Percentiles rank a stretch among this genome's conserved stretches.
phyloP scores from a whole-genome alignment of 2,888 invertebrate genomes.

The Apodemia hepburni region DNA sequence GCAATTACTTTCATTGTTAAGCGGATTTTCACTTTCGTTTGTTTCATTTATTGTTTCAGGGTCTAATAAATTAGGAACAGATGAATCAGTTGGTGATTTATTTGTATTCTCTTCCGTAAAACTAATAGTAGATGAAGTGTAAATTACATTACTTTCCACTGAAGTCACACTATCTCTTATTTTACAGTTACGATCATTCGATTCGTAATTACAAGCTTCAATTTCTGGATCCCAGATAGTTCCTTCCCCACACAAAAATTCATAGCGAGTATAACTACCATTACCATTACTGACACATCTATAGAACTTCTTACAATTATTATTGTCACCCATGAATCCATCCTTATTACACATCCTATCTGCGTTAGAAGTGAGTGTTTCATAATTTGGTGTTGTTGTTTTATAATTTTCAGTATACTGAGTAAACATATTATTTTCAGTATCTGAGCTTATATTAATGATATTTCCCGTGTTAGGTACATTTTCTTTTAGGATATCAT shows the following conservation, averaged over 20 bases:
- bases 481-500: conserved; percentile 13
- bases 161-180: neutral
- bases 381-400: conserved; percentile 17
- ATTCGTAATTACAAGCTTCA: conserved; percentile 19
- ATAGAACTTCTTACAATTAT: conserved; percentile 88
- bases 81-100: neutral
- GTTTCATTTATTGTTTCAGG: conserved; percentile 17
- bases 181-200: neutral
- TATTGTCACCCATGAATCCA: conserved; percentile 85
- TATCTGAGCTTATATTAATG: neutral
- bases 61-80: conserved; percentile 1
- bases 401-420: conserved; percentile 13
- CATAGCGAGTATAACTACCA: conserved; percentile 82
- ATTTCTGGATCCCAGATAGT: conserved; percentile 88
- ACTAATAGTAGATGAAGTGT: conserved; percentile 12
- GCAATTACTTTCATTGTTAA: conserved; percentile 26
- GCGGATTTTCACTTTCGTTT: conserved; percentile 1
- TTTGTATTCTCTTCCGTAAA: conserved; percentile 14
- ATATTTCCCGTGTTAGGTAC: conserved; percentile 6
- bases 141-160: conserved; percentile 21
- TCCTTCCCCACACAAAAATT: conserved; percentile 86
- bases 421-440: conserved; percentile 7
- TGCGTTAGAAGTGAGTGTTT: conserved; percentile 1
- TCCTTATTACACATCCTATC: conserved; percentile 65
- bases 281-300: conserved; percentile 84